Evolutionary conservation across 2,888 invertebrate species (phyloP), one percentile per base, ranked within the genome.

Genomic region (Eupelmus urozonus): DNA sequence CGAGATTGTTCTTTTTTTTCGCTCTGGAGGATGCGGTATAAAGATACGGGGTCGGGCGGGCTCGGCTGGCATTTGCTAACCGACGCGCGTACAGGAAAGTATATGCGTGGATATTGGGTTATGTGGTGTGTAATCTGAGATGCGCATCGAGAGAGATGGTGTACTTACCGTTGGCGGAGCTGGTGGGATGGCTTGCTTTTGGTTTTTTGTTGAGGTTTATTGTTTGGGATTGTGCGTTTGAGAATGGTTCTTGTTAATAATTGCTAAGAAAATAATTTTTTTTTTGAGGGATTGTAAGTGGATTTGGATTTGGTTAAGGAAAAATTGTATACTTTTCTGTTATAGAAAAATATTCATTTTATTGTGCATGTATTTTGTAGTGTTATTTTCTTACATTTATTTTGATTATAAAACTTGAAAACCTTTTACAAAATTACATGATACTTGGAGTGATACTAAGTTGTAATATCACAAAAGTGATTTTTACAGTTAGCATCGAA

Each of bases 21-120:
- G 7, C 40, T 7, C 20, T 25, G 49, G 49, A 49, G 49, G 55
- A 65, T 51, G 69, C 5, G 9, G 49, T 77, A 71, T 77, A 77
- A 77, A 77, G 60, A 66, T 67, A 62, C 25, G 49, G 2, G 25
- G 34, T 1, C 20, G 20, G 45, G n/a, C 18, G 20, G 55, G 9
- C 40, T 27, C 18, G 49, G 7, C 53, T 29, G 20, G 45, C 57
- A 63, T 55, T 76, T 40, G 62, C 62, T 55, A 62, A 62, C 45
- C n/a, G 40, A 16, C 55, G 11, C n/a, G 42, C 45, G 55, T 13
- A 63, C 25, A 16, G 27, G 25, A n/a, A 53, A 49, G 62, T 34
- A 57, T 18, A n/a, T n/a, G n/a, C n/a, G n/a, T n/a, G 51, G 20
- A 34, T 29, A 57, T 16, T 62, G 18, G 18, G n/a, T 20, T 13